Conservation (phyloP, 2,888 invertebrate genomes). For the Muschampia staudingeri region DNA sequence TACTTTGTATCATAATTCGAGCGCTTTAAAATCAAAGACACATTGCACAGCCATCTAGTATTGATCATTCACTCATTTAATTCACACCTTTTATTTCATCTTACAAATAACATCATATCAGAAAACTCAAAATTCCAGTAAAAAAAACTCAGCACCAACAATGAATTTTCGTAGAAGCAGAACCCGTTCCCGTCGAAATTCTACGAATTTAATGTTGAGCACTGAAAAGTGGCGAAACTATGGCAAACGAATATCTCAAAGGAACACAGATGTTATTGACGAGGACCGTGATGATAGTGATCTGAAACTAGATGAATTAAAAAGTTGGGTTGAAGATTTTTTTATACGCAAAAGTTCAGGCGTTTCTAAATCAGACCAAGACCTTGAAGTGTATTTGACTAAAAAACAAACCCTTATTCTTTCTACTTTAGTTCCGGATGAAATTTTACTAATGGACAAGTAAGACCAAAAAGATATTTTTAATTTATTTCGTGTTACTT, state of each 20-base stretch:
- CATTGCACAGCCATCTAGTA: not conserved
- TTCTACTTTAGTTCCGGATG: constrained; percentile 91
- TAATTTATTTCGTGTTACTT: not conserved
- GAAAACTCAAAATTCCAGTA: constrained; percentile 74
- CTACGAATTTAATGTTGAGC: constrained; percentile 75
- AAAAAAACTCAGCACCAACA: constrained; percentile 60
- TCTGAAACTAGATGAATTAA: constrained; percentile 75
- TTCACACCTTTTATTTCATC: no score
- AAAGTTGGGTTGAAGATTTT: constrained; percentile 84
- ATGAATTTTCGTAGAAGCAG: constrained; percentile 86
- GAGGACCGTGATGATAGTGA: constrained; percentile 80
- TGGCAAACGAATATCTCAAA: constrained; percentile 74
- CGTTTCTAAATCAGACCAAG: constrained; percentile 81
- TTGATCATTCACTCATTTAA: no score
- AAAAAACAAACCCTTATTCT: constrained; percentile 88
- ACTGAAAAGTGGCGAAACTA: constrained; percentile 82
- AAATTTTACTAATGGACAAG: constrained; percentile 87
- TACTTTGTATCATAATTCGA: no score
- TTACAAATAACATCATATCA: not conserved
- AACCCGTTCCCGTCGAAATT: constrained; percentile 76
- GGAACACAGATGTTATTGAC: constrained; percentile 69
- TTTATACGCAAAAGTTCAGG: constrained; percentile 77
- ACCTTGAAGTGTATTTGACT: constrained; percentile 85
- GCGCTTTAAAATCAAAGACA: not conserved
- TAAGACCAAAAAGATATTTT: constrained; percentile 61